Evolutionary conservation across 2,888 invertebrate genomes (phyloP).

Genomic region (Lochmaea capreae): DNA sequence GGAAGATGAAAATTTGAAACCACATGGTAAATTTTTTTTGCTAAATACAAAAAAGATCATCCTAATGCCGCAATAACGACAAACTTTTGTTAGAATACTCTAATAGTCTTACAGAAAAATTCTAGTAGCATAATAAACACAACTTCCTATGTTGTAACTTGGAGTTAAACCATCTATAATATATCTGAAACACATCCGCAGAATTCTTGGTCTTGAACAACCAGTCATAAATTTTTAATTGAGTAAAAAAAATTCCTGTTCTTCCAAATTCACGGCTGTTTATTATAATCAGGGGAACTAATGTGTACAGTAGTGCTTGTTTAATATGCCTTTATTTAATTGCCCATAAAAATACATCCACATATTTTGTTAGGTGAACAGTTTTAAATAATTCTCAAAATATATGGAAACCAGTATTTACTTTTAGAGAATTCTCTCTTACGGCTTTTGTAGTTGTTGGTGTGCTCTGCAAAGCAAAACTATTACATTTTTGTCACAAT

Average conservation of each 20-base stretch:
- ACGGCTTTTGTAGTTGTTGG: constrained; percentile 40
- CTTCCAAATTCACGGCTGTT: not conserved
- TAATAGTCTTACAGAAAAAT: not conserved
- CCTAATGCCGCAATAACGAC: too few species aligned
- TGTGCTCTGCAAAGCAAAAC: constrained; percentile 43
- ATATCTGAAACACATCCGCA: too few species aligned
- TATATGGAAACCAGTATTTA: not conserved
- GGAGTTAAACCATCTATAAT: too few species aligned
- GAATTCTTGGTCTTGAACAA: too few species aligned
- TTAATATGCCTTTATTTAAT: too few species aligned
- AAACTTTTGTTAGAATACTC: too few species aligned
- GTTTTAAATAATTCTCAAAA: not conserved
- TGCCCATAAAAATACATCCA: not conserved
- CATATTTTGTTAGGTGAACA: not conserved
- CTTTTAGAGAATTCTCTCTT: constrained; percentile 36
- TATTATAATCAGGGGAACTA: not conserved
- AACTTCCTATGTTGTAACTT: too few species aligned
- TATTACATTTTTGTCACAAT: constrained; percentile 30
- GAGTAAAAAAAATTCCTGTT: not conserved
- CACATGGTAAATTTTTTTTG: not conserved
- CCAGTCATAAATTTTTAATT: too few species aligned
- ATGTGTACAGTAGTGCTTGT: too few species aligned
- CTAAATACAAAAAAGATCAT: too few species aligned
- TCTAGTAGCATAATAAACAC: too few species aligned
- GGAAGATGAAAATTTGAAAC: too few species aligned